Conservation (phyloP, 2,888 invertebrate genomes). For the Pheosia tremula region DNA sequence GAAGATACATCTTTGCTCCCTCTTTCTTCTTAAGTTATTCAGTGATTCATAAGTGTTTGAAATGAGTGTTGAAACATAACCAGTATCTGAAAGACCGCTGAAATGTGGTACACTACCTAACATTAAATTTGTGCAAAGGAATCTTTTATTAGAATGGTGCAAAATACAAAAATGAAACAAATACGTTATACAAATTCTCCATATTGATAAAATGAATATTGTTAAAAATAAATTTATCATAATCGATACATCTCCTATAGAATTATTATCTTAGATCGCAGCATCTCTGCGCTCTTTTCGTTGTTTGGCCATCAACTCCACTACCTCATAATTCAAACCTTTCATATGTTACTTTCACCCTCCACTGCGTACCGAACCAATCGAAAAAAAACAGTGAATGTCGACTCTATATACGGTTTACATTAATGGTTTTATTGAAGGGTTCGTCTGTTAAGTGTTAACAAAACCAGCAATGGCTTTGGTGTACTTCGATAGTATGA, state of each 20-base stretch:
- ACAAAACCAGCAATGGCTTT: constrained; percentile 8
- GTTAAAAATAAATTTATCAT: constrained; percentile 1
- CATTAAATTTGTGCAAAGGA: too few species aligned
- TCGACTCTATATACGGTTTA: neutral
- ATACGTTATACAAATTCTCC: neutral
- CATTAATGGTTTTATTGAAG: neutral
- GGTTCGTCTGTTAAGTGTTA: neutral
- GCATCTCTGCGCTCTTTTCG: neutral
- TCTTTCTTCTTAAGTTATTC: too few species aligned
- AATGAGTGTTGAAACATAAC: too few species aligned
- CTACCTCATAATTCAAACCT: constrained; percentile 7
- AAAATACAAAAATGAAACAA: too few species aligned
- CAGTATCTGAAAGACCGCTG: too few species aligned
- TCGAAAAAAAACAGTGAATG: neutral
- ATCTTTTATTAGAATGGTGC: too few species aligned
- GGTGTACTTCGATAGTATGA: neutral
- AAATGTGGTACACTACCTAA: too few species aligned
- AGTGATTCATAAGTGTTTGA: too few species aligned
- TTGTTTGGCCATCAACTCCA: constrained; percentile 1
- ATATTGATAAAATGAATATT: neutral
- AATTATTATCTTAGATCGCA: neutral
- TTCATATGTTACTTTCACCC: constrained; percentile 4
- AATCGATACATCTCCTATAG: neutral
- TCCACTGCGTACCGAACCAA: neutral
- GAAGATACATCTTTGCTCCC: too few species aligned